Conservation (phyloP, 2,797 vertebrate species). For the Miichthys miiuy region DNA sequence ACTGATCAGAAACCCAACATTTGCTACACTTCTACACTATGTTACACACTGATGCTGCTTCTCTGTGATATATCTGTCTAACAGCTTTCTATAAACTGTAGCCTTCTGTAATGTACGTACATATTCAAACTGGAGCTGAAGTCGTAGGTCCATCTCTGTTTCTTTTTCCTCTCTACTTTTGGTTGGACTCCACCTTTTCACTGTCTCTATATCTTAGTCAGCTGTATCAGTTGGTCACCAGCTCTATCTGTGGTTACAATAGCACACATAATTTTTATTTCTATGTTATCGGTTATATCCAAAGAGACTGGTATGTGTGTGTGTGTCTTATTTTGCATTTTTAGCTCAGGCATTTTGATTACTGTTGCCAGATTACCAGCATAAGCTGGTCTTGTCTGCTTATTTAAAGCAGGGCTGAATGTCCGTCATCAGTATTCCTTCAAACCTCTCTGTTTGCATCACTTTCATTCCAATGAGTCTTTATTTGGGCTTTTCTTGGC, state of each 20-base stretch:
- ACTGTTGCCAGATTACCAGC: constrained; percentile 52
- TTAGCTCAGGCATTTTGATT: constrained; percentile 30
- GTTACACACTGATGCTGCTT: constrained; percentile 3
- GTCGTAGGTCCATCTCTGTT: neutral
- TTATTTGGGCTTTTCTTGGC: constrained; percentile 9
- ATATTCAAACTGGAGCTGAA: constrained; percentile 14
- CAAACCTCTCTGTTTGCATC: constrained; percentile 21
- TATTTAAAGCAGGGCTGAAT: constrained; percentile 45
- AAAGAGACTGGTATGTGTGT: constrained; percentile 6
- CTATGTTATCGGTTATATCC: constrained; percentile 25
- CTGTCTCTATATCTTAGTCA: constrained; percentile 6
- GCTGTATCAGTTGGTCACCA: neutral
- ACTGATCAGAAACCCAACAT: constrained; percentile 1
- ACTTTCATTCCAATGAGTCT: constrained; percentile 3
- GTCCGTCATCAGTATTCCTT: constrained; percentile 20
- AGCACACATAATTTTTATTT: constrained; percentile 35
- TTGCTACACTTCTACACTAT: neutral
- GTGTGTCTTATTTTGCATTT: constrained; percentile 26
- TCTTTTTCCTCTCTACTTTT: neutral
- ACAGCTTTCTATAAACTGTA: constrained; percentile 18
- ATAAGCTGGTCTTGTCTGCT: constrained; percentile 53
- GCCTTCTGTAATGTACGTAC: neutral
- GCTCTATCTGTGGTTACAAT: constrained; percentile 10
- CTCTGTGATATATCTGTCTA: constrained; percentile 5
- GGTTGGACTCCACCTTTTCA: neutral